Evolutionary conservation across 2,797 vertebrate genomes (phyloP).

Genomic region (Menidia menidia): DNA sequence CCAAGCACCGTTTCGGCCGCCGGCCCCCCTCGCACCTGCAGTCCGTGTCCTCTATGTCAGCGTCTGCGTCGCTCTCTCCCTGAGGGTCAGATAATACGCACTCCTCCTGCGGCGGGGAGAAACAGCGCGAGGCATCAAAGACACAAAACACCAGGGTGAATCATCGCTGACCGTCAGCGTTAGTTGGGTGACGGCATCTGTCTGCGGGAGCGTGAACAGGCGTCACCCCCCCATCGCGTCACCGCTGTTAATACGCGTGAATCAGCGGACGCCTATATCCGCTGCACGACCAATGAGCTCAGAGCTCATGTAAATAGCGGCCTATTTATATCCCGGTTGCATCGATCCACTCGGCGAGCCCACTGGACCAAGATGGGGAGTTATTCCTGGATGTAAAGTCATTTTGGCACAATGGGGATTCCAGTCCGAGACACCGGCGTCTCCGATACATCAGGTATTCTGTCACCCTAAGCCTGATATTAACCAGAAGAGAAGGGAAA

Average conservation of each 20-base stretch:
- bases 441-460: too few species aligned
- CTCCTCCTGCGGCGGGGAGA: conserved; percentile 74
- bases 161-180: conserved; percentile 37
- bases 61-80: conserved; percentile 85
- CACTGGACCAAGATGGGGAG: neutral
- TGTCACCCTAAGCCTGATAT: too few species aligned
- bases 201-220: conserved; percentile 29
- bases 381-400: neutral
- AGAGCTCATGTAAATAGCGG: conserved; percentile 14
- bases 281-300: conserved; percentile 37
- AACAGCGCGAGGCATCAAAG: neutral
- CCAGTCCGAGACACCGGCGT: too few species aligned
- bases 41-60: conserved; percentile 85
- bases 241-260: conserved; percentile 37
- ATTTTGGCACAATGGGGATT: neutral
- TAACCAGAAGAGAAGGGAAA: too few species aligned
- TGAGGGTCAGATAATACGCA: conserved; percentile 81
- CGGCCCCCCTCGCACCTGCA: conserved; percentile 71
- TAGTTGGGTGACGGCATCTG: conserved; percentile 30
- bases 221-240: conserved; percentile 37
- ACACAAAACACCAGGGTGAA: conserved; percentile 27
- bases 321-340: conserved; percentile 5
- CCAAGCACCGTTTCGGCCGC: neutral
- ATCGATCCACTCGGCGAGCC: neutral
- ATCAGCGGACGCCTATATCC: conserved; percentile 41